Conservation (phyloP, 1,140 invertebrate genomes). For the Periplaneta americana region DNA sequence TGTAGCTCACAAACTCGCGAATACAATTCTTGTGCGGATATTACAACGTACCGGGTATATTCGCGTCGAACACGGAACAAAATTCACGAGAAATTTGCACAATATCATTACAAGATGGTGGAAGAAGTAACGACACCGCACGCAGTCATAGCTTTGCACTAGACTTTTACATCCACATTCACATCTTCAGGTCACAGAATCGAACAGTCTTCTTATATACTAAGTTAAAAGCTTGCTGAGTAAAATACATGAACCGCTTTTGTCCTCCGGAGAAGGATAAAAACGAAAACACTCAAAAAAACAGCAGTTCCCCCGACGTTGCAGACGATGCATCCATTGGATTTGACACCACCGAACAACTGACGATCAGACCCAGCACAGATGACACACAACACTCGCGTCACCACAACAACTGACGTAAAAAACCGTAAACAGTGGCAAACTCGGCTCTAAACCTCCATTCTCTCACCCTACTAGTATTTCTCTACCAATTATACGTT, state of each 20-base stretch:
- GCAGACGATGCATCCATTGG: slow-evolving; percentile 4
- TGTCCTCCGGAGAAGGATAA: background rate
- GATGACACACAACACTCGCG: background rate
- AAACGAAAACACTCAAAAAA: background rate
- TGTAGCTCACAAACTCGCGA: background rate
- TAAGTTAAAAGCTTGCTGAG: background rate
- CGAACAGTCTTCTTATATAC: background rate
- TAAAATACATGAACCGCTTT: background rate
- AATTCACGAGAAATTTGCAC: slow-evolving; percentile 10
- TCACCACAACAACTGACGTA: background rate
- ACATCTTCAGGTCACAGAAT: background rate
- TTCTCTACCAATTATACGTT: background rate
- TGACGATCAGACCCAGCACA: background rate
- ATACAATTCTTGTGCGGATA: background rate
- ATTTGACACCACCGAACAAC: slow-evolving; percentile 8
- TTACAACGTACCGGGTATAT: background rate
- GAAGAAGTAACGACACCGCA: background rate
- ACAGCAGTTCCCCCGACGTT: background rate
- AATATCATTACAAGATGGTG: slow-evolving; percentile 13
- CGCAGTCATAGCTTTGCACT: background rate
- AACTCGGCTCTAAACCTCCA: background rate
- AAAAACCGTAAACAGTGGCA: background rate
- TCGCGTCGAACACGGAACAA: background rate
- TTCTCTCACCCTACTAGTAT: too few relatives aligned
- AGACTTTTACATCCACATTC: background rate